Conservation (phyloP, 2,888 invertebrate species). For the Erebia epiphron region DNA sequence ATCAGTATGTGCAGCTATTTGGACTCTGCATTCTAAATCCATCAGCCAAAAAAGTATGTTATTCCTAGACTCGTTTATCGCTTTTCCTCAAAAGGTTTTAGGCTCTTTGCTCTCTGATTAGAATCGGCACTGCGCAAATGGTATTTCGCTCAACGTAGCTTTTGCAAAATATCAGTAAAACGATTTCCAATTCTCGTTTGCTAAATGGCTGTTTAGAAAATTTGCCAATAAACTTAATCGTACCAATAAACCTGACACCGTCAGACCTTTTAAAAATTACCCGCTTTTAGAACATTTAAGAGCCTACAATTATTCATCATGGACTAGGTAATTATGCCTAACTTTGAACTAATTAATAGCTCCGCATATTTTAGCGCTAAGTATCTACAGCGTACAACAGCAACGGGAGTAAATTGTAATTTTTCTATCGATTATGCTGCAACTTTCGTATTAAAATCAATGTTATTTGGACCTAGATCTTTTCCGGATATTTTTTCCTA, state of each 20-base stretch:
- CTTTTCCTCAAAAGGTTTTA: constrained; percentile 49
- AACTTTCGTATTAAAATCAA: constrained; percentile 82
- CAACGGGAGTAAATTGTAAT: no score
- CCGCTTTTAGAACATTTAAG: no score
- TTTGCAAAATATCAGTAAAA: constrained; percentile 65
- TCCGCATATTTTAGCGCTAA: no score
- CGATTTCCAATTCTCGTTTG: constrained; percentile 57
- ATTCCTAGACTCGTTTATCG: constrained; percentile 6
- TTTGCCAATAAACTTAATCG: constrained; percentile 82
- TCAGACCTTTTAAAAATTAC: no score
- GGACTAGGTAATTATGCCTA: no score
- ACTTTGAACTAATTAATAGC: no score
- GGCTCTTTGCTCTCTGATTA: constrained; percentile 67
- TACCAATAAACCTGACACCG: constrained; percentile 70
- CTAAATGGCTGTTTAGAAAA: constrained; percentile 70
- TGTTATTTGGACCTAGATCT: constrained; percentile 62
- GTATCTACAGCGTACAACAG: no score
- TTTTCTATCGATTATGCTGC: constrained; percentile 56
- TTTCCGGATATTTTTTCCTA: neutral
- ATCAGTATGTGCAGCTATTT: no score
- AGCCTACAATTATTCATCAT: no score
- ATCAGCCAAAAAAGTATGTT: neutral
- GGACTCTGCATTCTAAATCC: neutral
- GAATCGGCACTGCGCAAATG: constrained; percentile 64
- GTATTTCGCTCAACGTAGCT: constrained; percentile 62